Conservation (phyloP, 2,888 invertebrate genomes). For the Galerucella nymphaeae region DNA sequence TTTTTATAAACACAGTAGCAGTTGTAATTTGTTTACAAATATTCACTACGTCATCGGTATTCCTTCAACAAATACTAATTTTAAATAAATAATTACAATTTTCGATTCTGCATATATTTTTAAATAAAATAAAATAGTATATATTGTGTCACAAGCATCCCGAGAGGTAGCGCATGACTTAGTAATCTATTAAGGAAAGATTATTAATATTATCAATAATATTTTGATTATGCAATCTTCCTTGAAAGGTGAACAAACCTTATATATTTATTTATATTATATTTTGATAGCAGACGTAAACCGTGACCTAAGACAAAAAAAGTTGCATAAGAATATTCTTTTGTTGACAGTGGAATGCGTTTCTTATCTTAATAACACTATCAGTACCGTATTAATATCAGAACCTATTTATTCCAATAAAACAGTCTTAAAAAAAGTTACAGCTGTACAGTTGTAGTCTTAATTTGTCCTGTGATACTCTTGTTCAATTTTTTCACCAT, state of each 20-base stretch:
- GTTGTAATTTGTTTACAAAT: too few species aligned
- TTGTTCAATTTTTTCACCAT: neutral
- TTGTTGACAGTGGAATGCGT: neutral
- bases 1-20: too few species aligned
- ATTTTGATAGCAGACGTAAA: neutral
- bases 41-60: too few species aligned
- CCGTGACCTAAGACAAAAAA: neutral
- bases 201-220: neutral
- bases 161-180: neutral
- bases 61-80: too few species aligned
- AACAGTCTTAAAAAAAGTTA: neutral
- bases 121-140: too few species aligned
- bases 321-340: neutral
- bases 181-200: neutral
- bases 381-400: neutral
- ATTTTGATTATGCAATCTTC: constrained; percentile 2
- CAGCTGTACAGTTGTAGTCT: too few species aligned
- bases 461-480: neutral
- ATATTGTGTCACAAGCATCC: too few species aligned
- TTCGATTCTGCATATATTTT: too few species aligned
- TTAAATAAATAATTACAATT: too few species aligned
- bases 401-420: neutral
- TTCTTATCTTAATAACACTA: neutral
- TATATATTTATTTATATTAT: neutral
- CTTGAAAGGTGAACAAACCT: neutral